Conservation (phyloP, 1,140 invertebrate species). For the Halictus rubicundus region DNA sequence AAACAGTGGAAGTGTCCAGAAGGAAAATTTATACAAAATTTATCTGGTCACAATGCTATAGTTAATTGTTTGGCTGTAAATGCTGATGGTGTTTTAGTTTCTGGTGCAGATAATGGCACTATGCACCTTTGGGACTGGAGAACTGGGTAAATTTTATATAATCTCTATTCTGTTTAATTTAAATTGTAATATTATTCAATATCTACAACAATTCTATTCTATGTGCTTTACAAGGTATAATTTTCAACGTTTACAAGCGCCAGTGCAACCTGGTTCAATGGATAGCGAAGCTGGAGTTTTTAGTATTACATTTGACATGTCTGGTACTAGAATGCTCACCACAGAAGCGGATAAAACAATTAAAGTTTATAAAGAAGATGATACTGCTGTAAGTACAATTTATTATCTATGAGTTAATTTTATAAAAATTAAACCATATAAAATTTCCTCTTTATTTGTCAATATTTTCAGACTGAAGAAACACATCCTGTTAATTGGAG, state of each 20-base stretch:
- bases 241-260: conserved; percentile 95
- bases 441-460: conserved; percentile 47
- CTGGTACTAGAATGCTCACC: conserved; percentile 95
- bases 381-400: conserved; percentile 86
- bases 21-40: conserved; percentile 98
- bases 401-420: neutral
- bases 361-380: conserved; percentile 99
- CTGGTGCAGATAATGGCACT: conserved; percentile 99
- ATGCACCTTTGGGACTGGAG: conserved; percentile 98
- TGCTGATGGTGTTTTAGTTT: conserved; percentile 96
- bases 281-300: conserved; percentile 99
- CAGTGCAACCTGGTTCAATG: conserved; percentile 99
- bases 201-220: conserved; percentile 6
- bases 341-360: conserved; percentile 99
- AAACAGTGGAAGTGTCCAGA: conserved; percentile 99
- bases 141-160: conserved; percentile 85
- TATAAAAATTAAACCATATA: neutral
- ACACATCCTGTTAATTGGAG: conserved; percentile 98
- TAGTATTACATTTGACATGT: conserved; percentile 96
- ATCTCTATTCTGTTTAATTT: conserved; percentile 81
- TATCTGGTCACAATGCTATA: conserved; percentile 98
- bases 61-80: conserved; percentile 98
- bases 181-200: neutral
- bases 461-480: conserved; percentile 91
- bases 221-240: conserved; percentile 84